Conservation (phyloP, 53 echinoderm and acorn worm species). For the Hippasteria phrygiana region DNA sequence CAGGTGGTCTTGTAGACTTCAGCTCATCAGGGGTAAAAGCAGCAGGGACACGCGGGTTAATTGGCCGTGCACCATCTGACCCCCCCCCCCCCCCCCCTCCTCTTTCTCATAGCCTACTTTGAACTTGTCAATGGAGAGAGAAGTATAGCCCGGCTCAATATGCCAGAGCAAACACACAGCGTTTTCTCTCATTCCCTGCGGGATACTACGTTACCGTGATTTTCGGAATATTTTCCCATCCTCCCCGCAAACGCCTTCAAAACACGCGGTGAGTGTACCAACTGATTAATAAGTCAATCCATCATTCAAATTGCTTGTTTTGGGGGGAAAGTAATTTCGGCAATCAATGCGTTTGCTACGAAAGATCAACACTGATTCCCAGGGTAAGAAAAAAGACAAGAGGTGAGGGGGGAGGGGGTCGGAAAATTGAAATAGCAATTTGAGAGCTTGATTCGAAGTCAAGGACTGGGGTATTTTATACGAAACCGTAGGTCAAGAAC, state of each 20-base stretch:
- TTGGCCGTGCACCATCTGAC: conserved; percentile 1
- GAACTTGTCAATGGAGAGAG: too few species aligned
- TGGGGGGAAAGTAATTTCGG: conserved; percentile 31
- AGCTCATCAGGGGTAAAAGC: neutral
- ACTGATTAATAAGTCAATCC: conserved; percentile 41
- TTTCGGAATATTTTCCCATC: neutral
- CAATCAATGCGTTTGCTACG: conserved; percentile 32
- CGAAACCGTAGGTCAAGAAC: too few species aligned
- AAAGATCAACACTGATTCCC: conserved; percentile 11
- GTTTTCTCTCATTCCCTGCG: neutral
- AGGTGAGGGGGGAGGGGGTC: neutral
- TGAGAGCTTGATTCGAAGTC: neutral
- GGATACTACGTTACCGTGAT: conserved; percentile 30
- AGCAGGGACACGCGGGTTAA: neutral
- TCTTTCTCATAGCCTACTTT: neutral
- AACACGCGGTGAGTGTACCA: neutral
- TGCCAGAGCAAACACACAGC: neutral
- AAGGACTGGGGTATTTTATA: conserved; percentile 1
- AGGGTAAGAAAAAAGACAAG: neutral
- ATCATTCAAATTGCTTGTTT: conserved; percentile 47
- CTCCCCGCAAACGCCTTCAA: neutral
- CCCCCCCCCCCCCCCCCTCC: neutral
- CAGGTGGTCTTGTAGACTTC: neutral
- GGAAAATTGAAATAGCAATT: conserved; percentile 6
- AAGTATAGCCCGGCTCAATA: neutral